Evolutionary conservation across 35 echinoderm and acorn worm genomes (phyloP).

Genomic region (Ophiothrix spiculata): DNA sequence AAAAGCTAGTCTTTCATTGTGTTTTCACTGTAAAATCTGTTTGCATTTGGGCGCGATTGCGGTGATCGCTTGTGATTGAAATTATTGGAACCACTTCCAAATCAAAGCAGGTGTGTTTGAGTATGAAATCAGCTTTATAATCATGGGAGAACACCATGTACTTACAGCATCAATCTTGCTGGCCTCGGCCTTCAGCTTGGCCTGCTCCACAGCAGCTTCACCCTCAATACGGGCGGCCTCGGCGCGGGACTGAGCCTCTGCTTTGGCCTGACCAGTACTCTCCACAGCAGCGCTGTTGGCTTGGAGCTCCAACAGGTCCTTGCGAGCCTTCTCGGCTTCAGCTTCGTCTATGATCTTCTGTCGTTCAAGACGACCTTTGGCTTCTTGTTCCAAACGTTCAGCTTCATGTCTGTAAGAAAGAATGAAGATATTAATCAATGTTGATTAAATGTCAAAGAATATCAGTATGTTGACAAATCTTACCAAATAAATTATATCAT

Average conservation of each 20-base stretch:
- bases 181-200: constrained; percentile 94
- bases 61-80: neutral
- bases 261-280: constrained; percentile 97
- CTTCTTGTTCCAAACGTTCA: constrained; percentile 93
- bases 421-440: neutral
- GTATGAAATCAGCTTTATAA: neutral
- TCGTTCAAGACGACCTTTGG: constrained; percentile 91
- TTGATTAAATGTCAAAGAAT: neutral
- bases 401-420: constrained; percentile 74
- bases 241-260: constrained; percentile 93
- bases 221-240: constrained; percentile 94
- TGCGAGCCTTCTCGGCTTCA: constrained; percentile 93
- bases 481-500: too few relatives aligned
- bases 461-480: too few relatives aligned
- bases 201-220: constrained; percentile 94
- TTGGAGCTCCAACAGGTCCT: constrained; percentile 93
- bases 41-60: too few relatives aligned
- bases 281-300: constrained; percentile 98
- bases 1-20: too few relatives aligned
- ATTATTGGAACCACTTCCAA: neutral
- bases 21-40: too few relatives aligned
- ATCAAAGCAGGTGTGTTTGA: neutral
- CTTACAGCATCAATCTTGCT: constrained; percentile 97
- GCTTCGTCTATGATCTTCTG: constrained; percentile 98
- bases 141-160: too few relatives aligned